phyloP scores from a whole-genome alignment of 2,113 vertebrate species.

The Pygoscelis antarcticus region DNA sequence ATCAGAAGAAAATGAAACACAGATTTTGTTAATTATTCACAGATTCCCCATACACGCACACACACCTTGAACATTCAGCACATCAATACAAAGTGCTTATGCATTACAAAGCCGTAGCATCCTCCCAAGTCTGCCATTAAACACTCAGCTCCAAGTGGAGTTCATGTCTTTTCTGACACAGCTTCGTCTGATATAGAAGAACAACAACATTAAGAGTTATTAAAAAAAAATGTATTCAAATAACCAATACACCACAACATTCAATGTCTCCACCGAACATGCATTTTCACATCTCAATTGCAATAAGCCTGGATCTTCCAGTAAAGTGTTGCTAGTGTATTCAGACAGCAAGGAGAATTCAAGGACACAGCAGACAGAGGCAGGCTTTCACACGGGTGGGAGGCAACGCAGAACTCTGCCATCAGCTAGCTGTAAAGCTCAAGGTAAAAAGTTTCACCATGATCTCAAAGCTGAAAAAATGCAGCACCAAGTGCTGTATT shows the following conservation, averaged over 20 bases:
- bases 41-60: not conserved
- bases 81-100: not conserved
- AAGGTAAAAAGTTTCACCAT: not conserved
- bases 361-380: not conserved
- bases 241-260: not conserved
- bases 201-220: not conserved
- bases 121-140: not conserved
- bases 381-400: not conserved
- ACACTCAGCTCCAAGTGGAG: not conserved
- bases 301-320: not conserved
- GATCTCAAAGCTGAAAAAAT: not conserved
- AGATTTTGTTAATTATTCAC: not conserved
- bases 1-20: not conserved
- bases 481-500: not conserved
- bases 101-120: not conserved
- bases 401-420: not conserved
- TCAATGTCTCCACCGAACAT: not conserved
- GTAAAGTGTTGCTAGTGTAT: not conserved
- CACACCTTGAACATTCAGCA: not conserved
- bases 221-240: not conserved
- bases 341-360: not conserved
- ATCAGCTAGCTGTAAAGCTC: not conserved
- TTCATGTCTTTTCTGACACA: not conserved
- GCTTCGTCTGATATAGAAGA: not conserved
- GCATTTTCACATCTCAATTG: rapidly evolving